These are phyloP conservation scores for Cotesia congregata DNA, from an alignment of 2,888 invertebrate genomes.

Conservation along the genomic window DNA sequence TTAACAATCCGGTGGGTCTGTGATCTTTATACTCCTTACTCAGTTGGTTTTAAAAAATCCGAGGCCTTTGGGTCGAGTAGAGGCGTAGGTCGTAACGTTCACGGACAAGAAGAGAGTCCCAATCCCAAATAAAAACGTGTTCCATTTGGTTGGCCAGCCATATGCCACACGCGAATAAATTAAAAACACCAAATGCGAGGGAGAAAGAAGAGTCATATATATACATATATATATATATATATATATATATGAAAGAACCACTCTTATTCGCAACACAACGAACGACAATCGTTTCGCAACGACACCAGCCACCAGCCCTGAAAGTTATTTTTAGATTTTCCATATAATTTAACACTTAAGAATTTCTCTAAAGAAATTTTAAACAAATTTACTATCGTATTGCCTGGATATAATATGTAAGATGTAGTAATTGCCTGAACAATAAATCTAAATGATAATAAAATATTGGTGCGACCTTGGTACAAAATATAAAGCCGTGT, in stretches of 20 bases:
- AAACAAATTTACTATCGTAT: neutral
- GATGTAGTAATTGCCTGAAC: neutral
- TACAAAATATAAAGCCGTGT: neutral
- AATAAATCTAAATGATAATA: neutral
- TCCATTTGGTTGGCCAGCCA: slow-evolving; percentile 4
- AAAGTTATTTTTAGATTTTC: slow-evolving; percentile 39
- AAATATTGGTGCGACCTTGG: neutral
- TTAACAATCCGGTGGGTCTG: neutral
- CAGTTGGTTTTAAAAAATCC: slow-evolving; percentile 5
- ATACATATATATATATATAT: neutral
- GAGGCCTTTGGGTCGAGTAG: neutral
- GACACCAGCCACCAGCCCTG: neutral
- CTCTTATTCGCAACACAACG: slow-evolving; percentile 23
- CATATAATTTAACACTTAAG: slow-evolving; percentile 25
- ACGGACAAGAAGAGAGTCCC: slow-evolving; percentile 10
- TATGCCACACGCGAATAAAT: slow-evolving; percentile 16
- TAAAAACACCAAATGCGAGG: slow-evolving; percentile 2
- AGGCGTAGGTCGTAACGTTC: slow-evolving; percentile 14
- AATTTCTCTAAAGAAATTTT: neutral
- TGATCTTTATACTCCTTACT: neutral
- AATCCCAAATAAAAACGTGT: neutral
- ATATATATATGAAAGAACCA: neutral
- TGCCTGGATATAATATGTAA: too few relatives aligned
- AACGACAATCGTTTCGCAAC: slow-evolving; percentile 34
- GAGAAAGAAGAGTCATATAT: neutral